Evolutionary conservation across 2,797 vertebrate genomes (phyloP).

Genomic region (Babyrousa celebensis): DNA sequence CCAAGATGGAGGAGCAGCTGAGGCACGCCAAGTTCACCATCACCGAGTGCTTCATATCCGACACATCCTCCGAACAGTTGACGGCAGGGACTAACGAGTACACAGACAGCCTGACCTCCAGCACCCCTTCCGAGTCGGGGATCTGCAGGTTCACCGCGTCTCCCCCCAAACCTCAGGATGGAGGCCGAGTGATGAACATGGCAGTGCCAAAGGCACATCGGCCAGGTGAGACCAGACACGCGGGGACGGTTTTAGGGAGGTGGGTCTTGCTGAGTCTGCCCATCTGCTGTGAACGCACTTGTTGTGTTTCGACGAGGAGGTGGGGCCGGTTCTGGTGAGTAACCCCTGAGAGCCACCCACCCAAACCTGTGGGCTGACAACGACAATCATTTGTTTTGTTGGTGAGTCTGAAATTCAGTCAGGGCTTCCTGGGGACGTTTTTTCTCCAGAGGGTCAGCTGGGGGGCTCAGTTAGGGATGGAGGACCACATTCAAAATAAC

Average conservation of each 20-base stretch:
- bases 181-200: conserved; percentile 98
- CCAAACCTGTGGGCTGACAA: background rate
- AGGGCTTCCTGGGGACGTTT: background rate
- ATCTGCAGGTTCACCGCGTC: conserved; percentile 99
- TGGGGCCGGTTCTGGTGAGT: background rate
- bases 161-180: conserved; percentile 99
- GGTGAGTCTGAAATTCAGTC: background rate
- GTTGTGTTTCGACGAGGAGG: background rate
- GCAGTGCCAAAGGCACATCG: conserved; percentile 98
- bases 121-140: conserved; percentile 99
- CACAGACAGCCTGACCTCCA: conserved; percentile 99
- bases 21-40: conserved; percentile 99
- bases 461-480: rapidly evolving
- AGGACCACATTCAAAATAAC: too few relatives aligned
- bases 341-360: background rate
- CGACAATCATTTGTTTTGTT: background rate
- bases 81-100: conserved; percentile 99
- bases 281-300: rapidly evolving
- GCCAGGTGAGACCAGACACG: conserved; percentile 94
- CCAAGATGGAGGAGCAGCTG: conserved; percentile 99
- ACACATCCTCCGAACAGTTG: conserved; percentile 99
- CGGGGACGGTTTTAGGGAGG: rapidly evolving
- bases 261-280: rapidly evolving
- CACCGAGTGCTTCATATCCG: conserved; percentile 99
- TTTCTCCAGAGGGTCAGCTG: background rate